Conservation (phyloP, 2,113 vertebrate genomes). For the Gambusia affinis region DNA sequence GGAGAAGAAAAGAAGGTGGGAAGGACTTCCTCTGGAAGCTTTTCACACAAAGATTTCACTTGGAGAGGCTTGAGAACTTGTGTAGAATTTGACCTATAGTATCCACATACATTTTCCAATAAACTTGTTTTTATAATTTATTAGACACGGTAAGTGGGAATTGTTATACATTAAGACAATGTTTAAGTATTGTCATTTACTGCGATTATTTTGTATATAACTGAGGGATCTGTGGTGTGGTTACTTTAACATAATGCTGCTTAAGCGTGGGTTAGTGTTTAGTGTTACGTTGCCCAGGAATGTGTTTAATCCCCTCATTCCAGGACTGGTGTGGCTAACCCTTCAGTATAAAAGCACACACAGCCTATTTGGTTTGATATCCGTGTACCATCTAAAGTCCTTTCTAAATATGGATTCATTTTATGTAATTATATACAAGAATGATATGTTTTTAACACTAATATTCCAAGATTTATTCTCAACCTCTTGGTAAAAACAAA, state of each 20-base stretch:
- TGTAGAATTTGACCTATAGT: constrained; percentile 42
- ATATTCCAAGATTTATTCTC: too few relatives aligned
- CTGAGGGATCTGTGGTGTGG: background rate
- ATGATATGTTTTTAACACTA: too few relatives aligned
- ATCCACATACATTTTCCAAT: background rate
- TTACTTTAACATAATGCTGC: background rate
- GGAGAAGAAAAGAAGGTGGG: constrained; percentile 52
- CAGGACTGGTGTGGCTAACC: too few relatives aligned
- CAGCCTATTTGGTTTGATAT: background rate
- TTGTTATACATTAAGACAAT: background rate
- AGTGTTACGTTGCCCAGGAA: background rate
- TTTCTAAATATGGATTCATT: too few relatives aligned
- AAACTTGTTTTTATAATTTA: background rate
- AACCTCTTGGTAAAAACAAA: too few relatives aligned
- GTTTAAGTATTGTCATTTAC: too few relatives aligned
- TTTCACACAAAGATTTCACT: constrained; percentile 54
- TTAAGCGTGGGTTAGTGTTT: background rate
- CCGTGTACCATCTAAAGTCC: background rate
- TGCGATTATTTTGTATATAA: background rate
- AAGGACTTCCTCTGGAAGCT: constrained; percentile 62
- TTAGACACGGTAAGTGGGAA: background rate
- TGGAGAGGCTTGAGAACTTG: constrained; percentile 46
- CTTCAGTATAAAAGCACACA: background rate
- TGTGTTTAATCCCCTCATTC: too few relatives aligned
- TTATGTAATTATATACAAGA: too few relatives aligned